Conservation (phyloP, 2,888 invertebrate genomes). For the Linnaemya tessellans region DNA sequence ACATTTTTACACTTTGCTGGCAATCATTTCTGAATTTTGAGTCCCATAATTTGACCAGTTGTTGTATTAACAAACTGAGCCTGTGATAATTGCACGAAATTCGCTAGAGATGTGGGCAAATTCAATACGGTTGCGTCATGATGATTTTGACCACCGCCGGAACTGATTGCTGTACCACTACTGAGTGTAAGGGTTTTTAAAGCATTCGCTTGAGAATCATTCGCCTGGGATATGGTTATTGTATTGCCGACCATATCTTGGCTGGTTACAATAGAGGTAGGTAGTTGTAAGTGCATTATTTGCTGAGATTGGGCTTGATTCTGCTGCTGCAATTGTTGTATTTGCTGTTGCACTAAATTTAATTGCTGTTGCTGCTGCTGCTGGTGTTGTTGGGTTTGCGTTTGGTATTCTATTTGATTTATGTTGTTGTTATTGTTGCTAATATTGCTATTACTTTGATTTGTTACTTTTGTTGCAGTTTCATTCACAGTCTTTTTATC, state of each 20-base stretch:
- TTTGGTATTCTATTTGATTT: constrained; percentile 58
- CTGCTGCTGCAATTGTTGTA: constrained; percentile 74
- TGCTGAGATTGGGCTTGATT: constrained; percentile 76
- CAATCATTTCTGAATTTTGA: constrained; percentile 81
- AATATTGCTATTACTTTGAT: constrained; percentile 59
- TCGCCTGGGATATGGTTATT: constrained; percentile 81
- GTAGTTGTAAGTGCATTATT: constrained; percentile 81
- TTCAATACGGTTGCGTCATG: constrained; percentile 80
- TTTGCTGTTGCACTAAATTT: constrained; percentile 73
- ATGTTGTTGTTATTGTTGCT: constrained; percentile 28
- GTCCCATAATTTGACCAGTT: constrained; percentile 78
- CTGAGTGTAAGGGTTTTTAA: constrained; percentile 73
- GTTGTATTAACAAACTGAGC: constrained; percentile 80
- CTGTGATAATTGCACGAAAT: constrained; percentile 80
- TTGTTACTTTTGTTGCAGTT: constrained; percentile 30
- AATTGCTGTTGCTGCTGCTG: constrained; percentile 63
- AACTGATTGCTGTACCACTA: constrained; percentile 18
- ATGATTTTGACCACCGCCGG: constrained; percentile 39
- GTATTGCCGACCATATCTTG: constrained; percentile 81
- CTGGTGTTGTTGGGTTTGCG: constrained; percentile 28
- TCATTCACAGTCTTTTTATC: constrained; percentile 56
- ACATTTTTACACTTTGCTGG: constrained; percentile 44
- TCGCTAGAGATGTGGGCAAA: constrained; percentile 80
- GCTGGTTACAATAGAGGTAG: constrained; percentile 77
- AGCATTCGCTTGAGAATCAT: constrained; percentile 69